These are phyloP conservation scores for Shinisaurus crocodilurus DNA, from an alignment of 2,113 vertebrate genomes.

Conservation along the genomic window DNA sequence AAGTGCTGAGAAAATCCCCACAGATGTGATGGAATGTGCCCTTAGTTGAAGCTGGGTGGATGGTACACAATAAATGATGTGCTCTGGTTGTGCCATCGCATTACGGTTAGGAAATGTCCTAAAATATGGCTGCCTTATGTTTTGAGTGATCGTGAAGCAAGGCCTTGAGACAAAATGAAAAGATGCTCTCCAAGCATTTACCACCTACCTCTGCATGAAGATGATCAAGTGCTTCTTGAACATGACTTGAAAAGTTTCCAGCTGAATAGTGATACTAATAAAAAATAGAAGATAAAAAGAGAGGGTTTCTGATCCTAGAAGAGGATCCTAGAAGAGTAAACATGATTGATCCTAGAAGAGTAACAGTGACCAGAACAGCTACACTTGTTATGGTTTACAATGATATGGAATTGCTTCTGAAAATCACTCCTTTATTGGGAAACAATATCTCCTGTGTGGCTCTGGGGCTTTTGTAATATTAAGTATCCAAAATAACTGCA, in stretches of 20 bases:
- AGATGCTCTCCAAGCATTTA: background rate
- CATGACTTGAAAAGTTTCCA: slow-evolving; percentile 77
- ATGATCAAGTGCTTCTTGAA: slow-evolving; percentile 87
- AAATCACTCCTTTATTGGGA: background rate
- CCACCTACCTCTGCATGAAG: slow-evolving; percentile 85
- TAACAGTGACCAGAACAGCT: background rate
- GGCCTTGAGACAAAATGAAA: background rate
- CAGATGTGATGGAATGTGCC: background rate
- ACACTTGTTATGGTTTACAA: background rate
- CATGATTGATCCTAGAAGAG: slow-evolving; percentile 4
- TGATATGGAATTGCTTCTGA: background rate
- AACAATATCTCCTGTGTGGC: background rate
- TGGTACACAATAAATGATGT: background rate
- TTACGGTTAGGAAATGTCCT: background rate
- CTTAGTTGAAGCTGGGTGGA: background rate
- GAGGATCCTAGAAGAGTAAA: background rate
- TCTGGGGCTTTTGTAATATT: background rate
- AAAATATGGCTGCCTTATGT: background rate
- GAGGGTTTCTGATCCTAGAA: slow-evolving; percentile 3
- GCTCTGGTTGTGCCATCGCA: background rate
- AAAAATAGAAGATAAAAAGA: slow-evolving; percentile 34
- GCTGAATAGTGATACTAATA: slow-evolving; percentile 84
- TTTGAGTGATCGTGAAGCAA: background rate
- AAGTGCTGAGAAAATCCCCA: background rate
- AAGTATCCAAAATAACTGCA: slow-evolving; percentile 20